These are phyloP conservation scores for Sinopyrophorus schimmeli DNA, from an alignment of 2,888 invertebrate genomes.

Conservation along the genomic window DNA sequence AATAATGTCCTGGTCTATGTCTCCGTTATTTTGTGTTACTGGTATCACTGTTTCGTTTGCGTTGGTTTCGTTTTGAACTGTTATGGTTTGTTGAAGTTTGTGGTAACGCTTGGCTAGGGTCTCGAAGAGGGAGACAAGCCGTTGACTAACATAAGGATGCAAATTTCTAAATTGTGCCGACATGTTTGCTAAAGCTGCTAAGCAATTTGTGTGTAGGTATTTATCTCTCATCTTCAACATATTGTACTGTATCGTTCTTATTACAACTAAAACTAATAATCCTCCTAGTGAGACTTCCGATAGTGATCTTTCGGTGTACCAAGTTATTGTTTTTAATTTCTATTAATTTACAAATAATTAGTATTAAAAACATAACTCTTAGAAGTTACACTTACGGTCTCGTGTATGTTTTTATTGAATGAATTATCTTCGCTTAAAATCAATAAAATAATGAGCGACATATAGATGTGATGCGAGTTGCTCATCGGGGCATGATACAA, in stretches of 20 bases:
- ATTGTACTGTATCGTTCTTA: slow-evolving; percentile 95
- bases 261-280: slow-evolving; percentile 90
- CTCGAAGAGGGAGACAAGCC: slow-evolving; percentile 88
- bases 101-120: slow-evolving; percentile 86
- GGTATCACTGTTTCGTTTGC: slow-evolving; percentile 39
- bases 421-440: slow-evolving; percentile 96
- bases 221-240: slow-evolving; percentile 96
- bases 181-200: slow-evolving; percentile 99
- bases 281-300: slow-evolving; percentile 94
- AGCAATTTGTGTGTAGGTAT: slow-evolving; percentile 97
- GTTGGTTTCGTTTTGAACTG: slow-evolving; percentile 29
- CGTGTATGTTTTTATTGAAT: slow-evolving; percentile 92
- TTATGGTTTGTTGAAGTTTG: slow-evolving; percentile 57
- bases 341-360: no score
- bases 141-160: slow-evolving; percentile 95
- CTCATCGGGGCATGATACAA: slow-evolving; percentile 90
- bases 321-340: slow-evolving; percentile 84
- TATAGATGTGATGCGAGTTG: slow-evolving; percentile 97
- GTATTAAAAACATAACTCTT: slow-evolving; percentile 12
- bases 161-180: slow-evolving; percentile 89
- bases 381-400: slow-evolving; percentile 72
- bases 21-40: slow-evolving; percentile 42
- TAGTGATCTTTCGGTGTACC: slow-evolving; percentile 92
- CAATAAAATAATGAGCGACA: slow-evolving; percentile 94
- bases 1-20: slow-evolving; percentile 79